Evolutionary conservation across 2,113 vertebrate genomes (phyloP), one percentile per base, ranked within the genome.

Genomic region (Oreamnos americanus): DNA sequence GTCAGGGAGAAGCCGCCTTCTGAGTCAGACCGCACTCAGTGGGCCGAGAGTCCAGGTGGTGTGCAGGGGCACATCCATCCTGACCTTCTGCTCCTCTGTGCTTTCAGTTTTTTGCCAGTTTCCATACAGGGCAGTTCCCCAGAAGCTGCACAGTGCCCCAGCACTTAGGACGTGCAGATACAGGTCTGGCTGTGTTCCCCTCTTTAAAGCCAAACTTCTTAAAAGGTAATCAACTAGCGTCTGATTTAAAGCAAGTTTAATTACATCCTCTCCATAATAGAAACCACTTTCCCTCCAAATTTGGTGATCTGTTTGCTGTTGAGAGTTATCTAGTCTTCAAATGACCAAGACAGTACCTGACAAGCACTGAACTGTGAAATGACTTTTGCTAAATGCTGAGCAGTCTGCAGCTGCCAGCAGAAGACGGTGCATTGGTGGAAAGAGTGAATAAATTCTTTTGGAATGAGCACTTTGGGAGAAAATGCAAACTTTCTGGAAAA

Each of bases 401-500:
- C 49, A 9, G 26, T 51, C 78, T 45, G 43, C 25, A 14, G 62
- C 71, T 87, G 57, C 87, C 62, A 58, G 86, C 21, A 67, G 15
- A 84, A 84, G 87, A 81, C n/a, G 23, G 47, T 53, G 49, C 47
- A 10, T 49, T 55, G 84, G 28, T 58, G 36, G 83, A 60, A 87
- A 82, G 89, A 93, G 33, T 30, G 58, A 62, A 28, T 53, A 14
- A 28, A 83, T 91, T 91, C 87, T 92, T 88, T 87, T 55, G 81
- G 26, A 84, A 86, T 83, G 60, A 53, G 39, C 7, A 7, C 82
- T 93, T 83, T 8, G 81, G 81, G 43, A 89, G 53, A 76, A 94
- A 51, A 71, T 49, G 76, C 53, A 96, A 51, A 43, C 49, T 96
- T 95, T 96, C 90, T 86, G 67, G 93, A 58, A 96, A 97, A 33